Evolutionary conservation across 2,113 vertebrate species (phyloP), one percentile per base, ranked within the genome.

Genomic region (Solea senegalensis): DNA sequence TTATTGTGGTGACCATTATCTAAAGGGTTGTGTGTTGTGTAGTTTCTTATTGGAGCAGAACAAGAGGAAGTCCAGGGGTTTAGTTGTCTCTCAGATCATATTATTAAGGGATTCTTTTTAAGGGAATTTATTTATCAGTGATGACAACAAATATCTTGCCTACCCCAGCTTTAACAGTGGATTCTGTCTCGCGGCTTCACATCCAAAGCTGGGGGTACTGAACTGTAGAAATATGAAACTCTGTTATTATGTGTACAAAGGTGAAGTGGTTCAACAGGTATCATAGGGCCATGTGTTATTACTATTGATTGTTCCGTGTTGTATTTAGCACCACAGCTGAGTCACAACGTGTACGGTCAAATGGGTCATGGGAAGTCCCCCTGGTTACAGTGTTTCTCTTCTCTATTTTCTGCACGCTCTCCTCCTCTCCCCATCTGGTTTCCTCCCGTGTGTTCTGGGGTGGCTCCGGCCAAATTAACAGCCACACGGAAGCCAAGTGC

Each of bases 321-420:
- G 14, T 45, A 65, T 69, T 54, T 13, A 69, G 13, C 26, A n/a
- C 27, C 49, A 43, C 52, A 46, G 72, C 48, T 46, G 41, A 71
- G 34, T 66, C 69, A 45, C 48, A 41, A 40, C 52, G 53, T 0
- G 13, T 34, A 2, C n/a, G 51, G 63, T 71, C 59, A 72, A 68
- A 81, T 43, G 11, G 26, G 16, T 72, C 64, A 45, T 13, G 11
- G 15, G 21, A 68, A 57, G 50, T 40, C 51, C 57, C 71, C 59
- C 1, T 44, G 69, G 65, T 56, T 59, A 16, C 27, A 12, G 15
- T 49, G 41, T 67, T 59, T 62, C 34, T 43, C 15, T 44, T 16
- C 11, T 65, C 15, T 65, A 13, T 52, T 45, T 57, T 28, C 27
- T 52, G 53, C 51, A 39, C 4, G n/a, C 44, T 54, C 45, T 48